Conservation (phyloP, 2,888 invertebrate genomes). For the Autographa gamma region DNA sequence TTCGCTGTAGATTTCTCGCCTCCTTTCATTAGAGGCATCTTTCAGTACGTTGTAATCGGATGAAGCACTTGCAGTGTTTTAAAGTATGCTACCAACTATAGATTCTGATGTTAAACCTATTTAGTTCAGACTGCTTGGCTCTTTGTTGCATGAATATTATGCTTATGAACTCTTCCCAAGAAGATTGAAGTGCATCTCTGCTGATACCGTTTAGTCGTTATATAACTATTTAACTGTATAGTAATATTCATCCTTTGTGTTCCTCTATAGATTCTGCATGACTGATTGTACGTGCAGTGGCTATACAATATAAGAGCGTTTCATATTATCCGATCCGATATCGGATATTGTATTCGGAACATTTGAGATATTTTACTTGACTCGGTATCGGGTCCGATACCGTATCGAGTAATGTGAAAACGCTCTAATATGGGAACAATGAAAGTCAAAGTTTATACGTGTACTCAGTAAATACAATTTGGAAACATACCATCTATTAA, state of each 20-base stretch:
- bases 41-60: slow-evolving; percentile 65
- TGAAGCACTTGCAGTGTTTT: slow-evolving; percentile 71
- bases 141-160: slow-evolving; percentile 33
- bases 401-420: too few species aligned
- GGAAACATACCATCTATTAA: too few species aligned
- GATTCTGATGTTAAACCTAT: slow-evolving; percentile 44
- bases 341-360: too few species aligned
- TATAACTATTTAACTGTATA: slow-evolving; percentile 14
- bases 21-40: slow-evolving; percentile 34
- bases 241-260: neutral
- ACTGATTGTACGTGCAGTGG: neutral
- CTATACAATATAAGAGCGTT: too few species aligned
- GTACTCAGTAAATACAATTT: too few species aligned
- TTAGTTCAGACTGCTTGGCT: slow-evolving; percentile 12
- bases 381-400: too few species aligned
- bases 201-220: slow-evolving; percentile 30
- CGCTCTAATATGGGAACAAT: too few species aligned
- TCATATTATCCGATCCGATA: too few species aligned
- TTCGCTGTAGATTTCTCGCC: slow-evolving; percentile 6
- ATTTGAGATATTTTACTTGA: too few species aligned
- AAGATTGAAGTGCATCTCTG: slow-evolving; percentile 9
- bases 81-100: slow-evolving; percentile 53
- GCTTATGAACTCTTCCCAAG: slow-evolving; percentile 15
- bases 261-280: neutral
- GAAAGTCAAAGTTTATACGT: too few species aligned